Evolutionary conservation across 2,888 invertebrate species (phyloP), one percentile per base, ranked within the genome.

Genomic region (Prenolepis imparis): DNA sequence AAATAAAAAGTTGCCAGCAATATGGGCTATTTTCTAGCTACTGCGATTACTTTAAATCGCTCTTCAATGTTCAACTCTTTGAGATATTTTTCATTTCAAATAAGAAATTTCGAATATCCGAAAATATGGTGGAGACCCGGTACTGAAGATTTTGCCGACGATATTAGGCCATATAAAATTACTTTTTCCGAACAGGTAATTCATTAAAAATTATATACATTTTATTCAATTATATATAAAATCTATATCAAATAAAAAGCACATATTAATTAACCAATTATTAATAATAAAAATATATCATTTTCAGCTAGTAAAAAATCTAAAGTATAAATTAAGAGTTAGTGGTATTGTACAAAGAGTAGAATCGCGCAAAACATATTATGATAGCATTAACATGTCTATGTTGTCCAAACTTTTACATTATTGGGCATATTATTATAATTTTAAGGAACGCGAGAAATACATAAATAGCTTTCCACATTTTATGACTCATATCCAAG

Each of bases 391-490:
- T 36, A 36, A 36, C 4, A 36, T 36, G 36, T 5, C 0, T 36
- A 36, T 36, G 2, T 36, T 98, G 5, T 95, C 96, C 12, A 95
- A 96, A 87, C 95, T 98, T 11, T 93, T 97, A 0, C 96, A 97
- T 66, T 97, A 97, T 94, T 99, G 99, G 99, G 96, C 96, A 18
- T 96, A 96, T 57, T 96, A 96, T 55, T 98, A 97, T 93, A 96
- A 98, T 90, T 98, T 97, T 97, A 93, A 94, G 41, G 96, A 96
- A 72, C 95, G 97, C 15, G 97, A 98, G 92, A 93, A 94, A 3
- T 95, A 96, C 82, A 94, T 98, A n/a, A 98, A 98, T 92, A 95
- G 96, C 84, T 97, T 96, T 90, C 96, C 96, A 0, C 98, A 98
- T 83, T 98, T 95, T 93, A 96, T 95, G 70, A 98, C 98, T 0